Conservation (phyloP, 2,797 vertebrate species). For the Myiotriccus ornatus region DNA sequence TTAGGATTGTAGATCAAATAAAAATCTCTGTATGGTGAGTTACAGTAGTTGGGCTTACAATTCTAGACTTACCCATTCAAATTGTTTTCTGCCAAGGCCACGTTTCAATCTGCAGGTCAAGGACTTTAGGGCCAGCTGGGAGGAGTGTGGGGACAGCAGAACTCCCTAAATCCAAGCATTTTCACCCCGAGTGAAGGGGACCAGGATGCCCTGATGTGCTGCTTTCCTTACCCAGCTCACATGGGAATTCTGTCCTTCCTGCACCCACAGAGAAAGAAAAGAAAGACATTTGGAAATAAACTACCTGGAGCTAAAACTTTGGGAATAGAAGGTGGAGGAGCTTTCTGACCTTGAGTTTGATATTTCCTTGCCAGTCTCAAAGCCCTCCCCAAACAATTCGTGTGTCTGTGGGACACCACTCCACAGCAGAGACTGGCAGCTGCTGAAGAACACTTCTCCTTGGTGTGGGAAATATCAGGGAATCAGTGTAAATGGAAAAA, state of each 20-base stretch:
- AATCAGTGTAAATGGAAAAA: background rate
- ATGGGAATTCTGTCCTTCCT: background rate
- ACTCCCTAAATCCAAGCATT: background rate
- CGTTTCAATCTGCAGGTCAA: background rate
- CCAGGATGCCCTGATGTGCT: background rate
- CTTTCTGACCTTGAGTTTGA: background rate
- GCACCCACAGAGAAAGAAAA: background rate
- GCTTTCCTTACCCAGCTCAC: background rate
- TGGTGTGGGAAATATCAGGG: background rate
- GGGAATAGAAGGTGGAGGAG: background rate
- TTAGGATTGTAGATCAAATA: background rate
- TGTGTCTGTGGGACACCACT: background rate
- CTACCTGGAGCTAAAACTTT: background rate
- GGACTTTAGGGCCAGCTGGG: background rate
- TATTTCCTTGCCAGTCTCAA: background rate
- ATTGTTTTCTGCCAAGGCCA: background rate
- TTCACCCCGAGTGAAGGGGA: background rate
- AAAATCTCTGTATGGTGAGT: background rate
- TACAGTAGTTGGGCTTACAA: background rate
- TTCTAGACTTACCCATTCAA: background rate
- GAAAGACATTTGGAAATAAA: background rate
- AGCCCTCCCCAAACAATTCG: background rate
- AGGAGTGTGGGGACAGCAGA: background rate
- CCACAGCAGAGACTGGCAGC: background rate
- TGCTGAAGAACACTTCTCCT: background rate